phyloP scores from a whole-genome alignment of 2,113 vertebrate genomes.

The Ammodytes dubius region DNA sequence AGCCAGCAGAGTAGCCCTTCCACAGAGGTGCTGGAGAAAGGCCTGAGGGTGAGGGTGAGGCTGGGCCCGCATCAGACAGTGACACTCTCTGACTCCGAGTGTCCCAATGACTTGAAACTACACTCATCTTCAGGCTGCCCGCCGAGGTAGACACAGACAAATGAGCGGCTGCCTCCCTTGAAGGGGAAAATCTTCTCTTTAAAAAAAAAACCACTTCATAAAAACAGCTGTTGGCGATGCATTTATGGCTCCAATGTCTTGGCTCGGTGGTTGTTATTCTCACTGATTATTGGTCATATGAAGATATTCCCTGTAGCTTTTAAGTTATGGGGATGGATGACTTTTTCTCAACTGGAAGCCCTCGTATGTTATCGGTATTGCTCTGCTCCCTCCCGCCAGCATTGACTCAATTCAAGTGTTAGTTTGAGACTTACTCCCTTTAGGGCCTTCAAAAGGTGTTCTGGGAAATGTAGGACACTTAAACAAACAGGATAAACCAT shows the following conservation, averaged over 20 bases:
- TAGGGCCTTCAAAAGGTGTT: constrained; percentile 2
- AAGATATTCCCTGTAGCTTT: not conserved
- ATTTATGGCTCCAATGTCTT: constrained; percentile 1
- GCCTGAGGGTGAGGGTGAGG: constrained; percentile 11
- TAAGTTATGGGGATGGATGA: not conserved
- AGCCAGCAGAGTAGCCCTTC: not conserved
- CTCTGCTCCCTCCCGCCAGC: not conserved
- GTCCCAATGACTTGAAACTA: constrained; percentile 43
- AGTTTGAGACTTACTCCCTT: not conserved
- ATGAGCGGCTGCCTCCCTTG: constrained; percentile 33
- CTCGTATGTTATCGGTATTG: not conserved
- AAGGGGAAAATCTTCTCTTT: constrained; percentile 51
- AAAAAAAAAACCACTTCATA: constrained; percentile 4
- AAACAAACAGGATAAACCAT: constrained; percentile 15
- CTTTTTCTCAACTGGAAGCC: not conserved
- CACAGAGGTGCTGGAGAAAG: constrained; percentile 26
- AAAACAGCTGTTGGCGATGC: constrained; percentile 18
- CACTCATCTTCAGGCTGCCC: constrained; percentile 29
- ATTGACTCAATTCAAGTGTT: not conserved
- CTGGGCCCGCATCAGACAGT: constrained; percentile 3
- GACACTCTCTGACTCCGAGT: constrained; percentile 8
- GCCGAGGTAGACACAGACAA: constrained; percentile 29
- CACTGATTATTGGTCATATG: not conserved
- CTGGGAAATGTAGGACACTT: constrained; percentile 15
- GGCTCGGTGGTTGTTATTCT: constrained; percentile 7